Evolutionary conservation across 2,797 vertebrate genomes (phyloP), one percentile per base, ranked within the genome.

Genomic region (Galago senegalensis): DNA sequence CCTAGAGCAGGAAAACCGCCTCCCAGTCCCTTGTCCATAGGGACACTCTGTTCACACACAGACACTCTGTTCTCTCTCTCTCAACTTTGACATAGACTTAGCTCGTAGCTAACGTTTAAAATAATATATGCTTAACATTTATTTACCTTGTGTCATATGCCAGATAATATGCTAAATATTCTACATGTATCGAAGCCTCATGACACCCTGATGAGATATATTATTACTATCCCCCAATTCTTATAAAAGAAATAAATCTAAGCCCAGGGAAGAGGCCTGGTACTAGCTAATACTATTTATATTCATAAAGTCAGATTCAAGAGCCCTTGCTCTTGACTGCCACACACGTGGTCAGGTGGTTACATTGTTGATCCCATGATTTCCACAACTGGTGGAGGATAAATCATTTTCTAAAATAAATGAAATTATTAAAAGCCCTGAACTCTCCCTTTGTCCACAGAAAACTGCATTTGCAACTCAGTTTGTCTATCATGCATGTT

Each of bases 321-420:
- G 69, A 58, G 60, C 7, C 37, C 75, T 75, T 94, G 46, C 21
- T 88, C 21, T 77, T 65, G 46, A 87, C 18, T 17, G 60, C 17
- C 9, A 43, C 27, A 75, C 3, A 58, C 13, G 12, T 49, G 21
- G n/a, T 69, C 84, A 58, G 16, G 20, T 63, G 34, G 21, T 61
- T 82, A 58, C 40, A 31, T 7, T 77, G 20, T n/a, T 43, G 17
- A 29, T 73, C 60, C 73, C 34, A 58, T 61, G 67, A 96, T 96
- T 95, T 95, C 58, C 86, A 87, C 58, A 91, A 72, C 8, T 65
- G 18, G n/a, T 53, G 1, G 34, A 20, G 25, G 3, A 10, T 80
- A 25, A 93, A 63, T 46, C n/a, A 95, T 90, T 94, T 97, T 95
- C 83, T 87, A 76, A 97, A 97, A 88, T 96, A 34, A 89, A 31